Conservation (phyloP, 2,888 invertebrate genomes). For the Melipona bicolor region DNA sequence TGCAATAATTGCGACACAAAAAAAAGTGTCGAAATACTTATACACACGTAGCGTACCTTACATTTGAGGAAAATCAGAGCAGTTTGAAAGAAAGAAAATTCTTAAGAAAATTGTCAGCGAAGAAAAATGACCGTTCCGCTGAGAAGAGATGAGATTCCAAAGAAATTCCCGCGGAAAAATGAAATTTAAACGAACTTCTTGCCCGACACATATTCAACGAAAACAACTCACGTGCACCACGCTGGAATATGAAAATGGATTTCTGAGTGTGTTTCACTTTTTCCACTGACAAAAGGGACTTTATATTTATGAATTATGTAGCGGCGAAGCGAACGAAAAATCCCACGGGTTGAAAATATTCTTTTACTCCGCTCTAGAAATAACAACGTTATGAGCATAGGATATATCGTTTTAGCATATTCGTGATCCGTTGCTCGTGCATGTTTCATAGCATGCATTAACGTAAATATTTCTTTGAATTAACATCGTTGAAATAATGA, state of each 20-base stretch:
- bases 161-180: constrained; percentile 3
- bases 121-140: neutral
- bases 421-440: neutral
- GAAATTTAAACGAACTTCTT: constrained; percentile 26
- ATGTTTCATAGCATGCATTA: neutral
- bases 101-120: neutral
- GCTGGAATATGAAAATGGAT: constrained; percentile 29
- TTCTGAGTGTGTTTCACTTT: constrained; percentile 9
- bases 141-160: neutral
- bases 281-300: constrained; percentile 20
- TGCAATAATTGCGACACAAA: too few species aligned
- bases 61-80: neutral
- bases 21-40: too few species aligned
- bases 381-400: neutral
- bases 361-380: constrained; percentile 6
- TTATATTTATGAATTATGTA: constrained; percentile 31
- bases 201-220: neutral
- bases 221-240: constrained; percentile 9
- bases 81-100: neutral
- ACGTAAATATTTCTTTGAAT: neutral
- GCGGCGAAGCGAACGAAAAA: constrained; percentile 14
- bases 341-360: constrained; percentile 10
- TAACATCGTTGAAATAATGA: constrained; percentile 3
- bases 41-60: neutral
- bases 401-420: neutral